Evolutionary conservation across 2,888 invertebrate genomes (phyloP), one percentile per base, ranked within the genome.

Genomic region (Polyploca ridens): DNA sequence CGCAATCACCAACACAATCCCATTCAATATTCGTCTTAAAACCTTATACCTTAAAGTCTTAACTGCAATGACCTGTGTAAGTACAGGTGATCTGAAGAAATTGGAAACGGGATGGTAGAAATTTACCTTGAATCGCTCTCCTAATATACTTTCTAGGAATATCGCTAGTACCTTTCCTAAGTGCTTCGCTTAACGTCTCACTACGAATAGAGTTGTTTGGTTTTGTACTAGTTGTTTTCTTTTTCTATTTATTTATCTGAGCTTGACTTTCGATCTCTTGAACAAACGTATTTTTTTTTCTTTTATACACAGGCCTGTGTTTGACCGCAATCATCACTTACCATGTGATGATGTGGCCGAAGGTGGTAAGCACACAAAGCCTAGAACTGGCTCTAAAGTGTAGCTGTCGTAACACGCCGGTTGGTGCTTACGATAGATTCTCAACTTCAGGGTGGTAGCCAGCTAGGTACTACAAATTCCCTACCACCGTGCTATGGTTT

Each of bases 61-160:
- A 54, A 54, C 10, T 54, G 19, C 19, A 54, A 54, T 54, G 10
- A n/a, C 16, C 5, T 49, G 16, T 19, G 54, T 54, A 54, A 5
- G 27, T 27, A 27, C 10, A 54, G 19, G 54, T 60, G 16, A 41
- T 38, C 35, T 16, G 19, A 38, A 10, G 60, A 38, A 60, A 60
- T 60, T 38, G 60, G 60, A 60, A 60, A 19, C n/a, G 60, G 35
- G 16, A 35, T 33, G n/a, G 35, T n/a, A 16, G 16, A 16, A 60
- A 16, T 35, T 35, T 60, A n/a, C 59, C 16, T 35, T 38, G 57
- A 63, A 63, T 57, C 38, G 54, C 57, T 63, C 35, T 35, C 38
- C 57, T 63, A 57, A 63, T 63, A 63, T 63, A 38, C 33, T 54
- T 33, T 33, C 54, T 57, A 54, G 35, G 19, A 54, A 54, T 54